Conservation (phyloP, 2,113 vertebrate species). For the Rhynchomys soricoides region DNA sequence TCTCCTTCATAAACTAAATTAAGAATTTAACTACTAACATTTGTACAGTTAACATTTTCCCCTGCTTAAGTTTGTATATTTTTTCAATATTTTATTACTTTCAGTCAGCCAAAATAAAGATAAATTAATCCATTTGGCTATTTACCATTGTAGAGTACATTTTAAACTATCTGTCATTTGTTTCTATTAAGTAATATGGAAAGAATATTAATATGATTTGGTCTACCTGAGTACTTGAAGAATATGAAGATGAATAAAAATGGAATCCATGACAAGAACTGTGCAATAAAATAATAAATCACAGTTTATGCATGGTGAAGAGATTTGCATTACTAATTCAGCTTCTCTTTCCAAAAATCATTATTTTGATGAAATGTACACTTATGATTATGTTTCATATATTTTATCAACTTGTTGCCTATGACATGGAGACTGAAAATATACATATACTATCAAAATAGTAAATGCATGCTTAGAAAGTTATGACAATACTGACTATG, state of each 20-base stretch:
- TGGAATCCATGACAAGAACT: neutral
- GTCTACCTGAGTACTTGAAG: neutral
- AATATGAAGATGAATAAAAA: conserved; percentile 42
- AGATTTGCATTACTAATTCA: neutral
- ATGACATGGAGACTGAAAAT: neutral
- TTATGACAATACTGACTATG: neutral
- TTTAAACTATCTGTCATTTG: conserved; percentile 23
- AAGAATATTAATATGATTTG: conserved; percentile 29
- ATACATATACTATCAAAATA: neutral
- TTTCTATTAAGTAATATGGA: conserved; percentile 49
- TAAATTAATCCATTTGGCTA: conserved; percentile 53
- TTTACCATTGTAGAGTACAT: conserved; percentile 33
- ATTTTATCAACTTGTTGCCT: neutral
- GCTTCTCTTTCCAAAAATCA: neutral
- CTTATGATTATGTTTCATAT: neutral
- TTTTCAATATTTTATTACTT: conserved; percentile 73
- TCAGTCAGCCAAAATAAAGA: conserved; percentile 53
- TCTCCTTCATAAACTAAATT: neutral
- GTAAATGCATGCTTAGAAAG: neutral
- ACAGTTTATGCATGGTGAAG: neutral
- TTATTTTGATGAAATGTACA: neutral
- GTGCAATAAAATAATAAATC: neutral
- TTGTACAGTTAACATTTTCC: conserved; percentile 70
- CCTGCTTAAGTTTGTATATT: conserved; percentile 66
- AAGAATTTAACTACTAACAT: conserved; percentile 65